These are phyloP conservation scores for Suricata suricatta DNA, from an alignment of 2,113 vertebrate genomes.

Conservation along the genomic window DNA sequence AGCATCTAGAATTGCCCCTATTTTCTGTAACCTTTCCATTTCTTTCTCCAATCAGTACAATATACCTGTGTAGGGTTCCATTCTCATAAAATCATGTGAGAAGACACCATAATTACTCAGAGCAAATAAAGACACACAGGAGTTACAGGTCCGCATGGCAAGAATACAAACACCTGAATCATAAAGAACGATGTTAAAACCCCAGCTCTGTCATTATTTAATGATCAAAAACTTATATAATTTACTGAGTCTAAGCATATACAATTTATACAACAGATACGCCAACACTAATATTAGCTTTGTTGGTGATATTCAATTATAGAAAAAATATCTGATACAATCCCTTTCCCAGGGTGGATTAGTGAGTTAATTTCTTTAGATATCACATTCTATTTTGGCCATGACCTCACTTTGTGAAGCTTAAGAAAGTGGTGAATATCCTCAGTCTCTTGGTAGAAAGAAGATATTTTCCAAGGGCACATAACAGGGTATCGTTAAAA, in stretches of 20 bases:
- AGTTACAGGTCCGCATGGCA: not conserved
- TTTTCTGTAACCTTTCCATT: not conserved
- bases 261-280: not conserved
- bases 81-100: not conserved
- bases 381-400: not conserved
- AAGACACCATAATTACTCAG: not conserved
- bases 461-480: not conserved
- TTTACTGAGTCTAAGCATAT: not conserved
- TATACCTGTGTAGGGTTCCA: not conserved
- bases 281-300: accelerated
- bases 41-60: not conserved
- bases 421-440: not conserved
- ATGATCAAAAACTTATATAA: not conserved
- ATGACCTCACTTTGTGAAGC: not conserved
- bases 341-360: not conserved
- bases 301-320: not conserved
- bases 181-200: not conserved
- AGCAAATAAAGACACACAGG: not conserved
- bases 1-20: not conserved
- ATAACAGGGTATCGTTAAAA: not conserved
- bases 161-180: not conserved
- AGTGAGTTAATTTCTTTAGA: not conserved
- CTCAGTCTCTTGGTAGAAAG: not conserved
- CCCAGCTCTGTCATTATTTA: not conserved
- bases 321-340: not conserved